These are phyloP conservation scores for Drosophila ironensis DNA, from an alignment of 1,140 invertebrate genomes.

Conservation along the genomic window DNA sequence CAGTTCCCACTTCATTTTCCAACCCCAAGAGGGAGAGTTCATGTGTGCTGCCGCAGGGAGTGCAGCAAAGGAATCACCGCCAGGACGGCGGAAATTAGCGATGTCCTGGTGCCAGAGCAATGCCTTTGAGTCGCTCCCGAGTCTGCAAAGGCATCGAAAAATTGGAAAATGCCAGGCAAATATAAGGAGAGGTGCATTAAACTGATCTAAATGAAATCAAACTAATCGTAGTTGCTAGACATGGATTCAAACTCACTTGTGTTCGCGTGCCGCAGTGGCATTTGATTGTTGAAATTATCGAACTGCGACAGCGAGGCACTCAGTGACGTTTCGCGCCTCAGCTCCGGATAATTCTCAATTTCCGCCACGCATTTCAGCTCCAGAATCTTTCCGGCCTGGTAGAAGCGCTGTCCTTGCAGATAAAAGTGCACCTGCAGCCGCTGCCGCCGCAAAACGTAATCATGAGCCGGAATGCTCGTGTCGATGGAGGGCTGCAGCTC, in stretches of 20 bases:
- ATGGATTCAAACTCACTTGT: slow-evolving; percentile 37
- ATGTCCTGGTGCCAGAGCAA: slow-evolving; percentile 27
- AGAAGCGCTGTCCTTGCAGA: slow-evolving; percentile 75
- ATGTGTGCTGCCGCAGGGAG: slow-evolving; percentile 44
- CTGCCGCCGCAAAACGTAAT: slow-evolving; percentile 70
- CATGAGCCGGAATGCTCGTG: slow-evolving; percentile 72
- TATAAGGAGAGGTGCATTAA: neutral
- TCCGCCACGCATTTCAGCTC: slow-evolving; percentile 79
- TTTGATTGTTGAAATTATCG: slow-evolving; percentile 81
- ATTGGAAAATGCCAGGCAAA: slow-evolving; percentile 9
- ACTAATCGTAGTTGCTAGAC: neutral
- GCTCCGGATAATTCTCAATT: slow-evolving; percentile 78
- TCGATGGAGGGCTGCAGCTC: slow-evolving; percentile 73
- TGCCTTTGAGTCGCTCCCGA: slow-evolving; percentile 34
- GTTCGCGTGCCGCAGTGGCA: slow-evolving; percentile 66
- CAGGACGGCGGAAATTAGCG: slow-evolving; percentile 52
- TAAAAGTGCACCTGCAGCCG: slow-evolving; percentile 76
- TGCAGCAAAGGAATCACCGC: slow-evolving; percentile 42
- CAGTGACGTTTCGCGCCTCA: slow-evolving; percentile 63
- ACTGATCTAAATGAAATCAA: neutral
- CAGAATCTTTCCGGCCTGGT: slow-evolving; percentile 58
- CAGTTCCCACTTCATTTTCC: neutral
- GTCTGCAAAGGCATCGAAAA: slow-evolving; percentile 24
- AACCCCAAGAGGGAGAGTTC: slow-evolving; percentile 36
- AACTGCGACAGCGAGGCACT: slow-evolving; percentile 65